Percentiles rank a stretch among this genome's conserved stretches.
These are phyloP conservation scores for Empidonax traillii DNA, from an alignment of 2,113 vertebrate species.

Conservation along the genomic window DNA sequence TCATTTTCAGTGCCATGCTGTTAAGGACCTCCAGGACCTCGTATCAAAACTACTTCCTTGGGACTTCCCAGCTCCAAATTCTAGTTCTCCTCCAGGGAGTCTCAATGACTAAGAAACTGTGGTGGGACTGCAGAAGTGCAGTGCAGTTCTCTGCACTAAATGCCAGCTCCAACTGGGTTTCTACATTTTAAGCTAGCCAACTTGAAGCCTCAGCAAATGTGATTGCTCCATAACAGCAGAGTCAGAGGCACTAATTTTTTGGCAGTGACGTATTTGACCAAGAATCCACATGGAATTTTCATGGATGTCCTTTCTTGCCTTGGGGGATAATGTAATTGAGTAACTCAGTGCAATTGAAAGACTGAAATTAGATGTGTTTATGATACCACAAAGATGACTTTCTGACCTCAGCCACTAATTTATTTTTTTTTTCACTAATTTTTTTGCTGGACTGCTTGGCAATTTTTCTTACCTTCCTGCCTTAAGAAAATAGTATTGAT, in stretches of 20 bases:
- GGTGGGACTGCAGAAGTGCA: not conserved
- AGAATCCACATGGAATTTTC: not conserved
- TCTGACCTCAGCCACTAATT: not conserved
- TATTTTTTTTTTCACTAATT: not conserved
- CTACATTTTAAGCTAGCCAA: not conserved
- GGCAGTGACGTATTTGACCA: not conserved
- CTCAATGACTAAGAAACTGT: not conserved
- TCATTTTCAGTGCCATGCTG: not conserved
- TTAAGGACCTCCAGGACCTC: not conserved
- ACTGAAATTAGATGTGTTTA: not conserved
- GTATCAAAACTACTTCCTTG: not conserved
- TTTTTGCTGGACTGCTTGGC: not conserved
- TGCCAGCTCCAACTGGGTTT: not conserved
- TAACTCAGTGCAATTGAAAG: not conserved
- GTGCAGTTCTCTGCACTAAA: not conserved
- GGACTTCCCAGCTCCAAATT: not conserved
- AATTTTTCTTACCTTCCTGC: not conserved
- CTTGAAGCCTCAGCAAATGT: not conserved
- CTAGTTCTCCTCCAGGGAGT: fast-evolving
- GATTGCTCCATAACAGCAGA: not conserved
- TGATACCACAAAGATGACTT: not conserved
- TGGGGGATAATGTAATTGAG: not conserved
- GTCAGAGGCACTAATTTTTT: not conserved
- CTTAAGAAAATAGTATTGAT: not conserved
- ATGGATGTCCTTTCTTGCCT: not conserved